A percentile compares a stretch with the other conserved stretches of the same genome.
Conservation (phyloP, 2,888 invertebrate genomes). For the Rosalia funebris region DNA sequence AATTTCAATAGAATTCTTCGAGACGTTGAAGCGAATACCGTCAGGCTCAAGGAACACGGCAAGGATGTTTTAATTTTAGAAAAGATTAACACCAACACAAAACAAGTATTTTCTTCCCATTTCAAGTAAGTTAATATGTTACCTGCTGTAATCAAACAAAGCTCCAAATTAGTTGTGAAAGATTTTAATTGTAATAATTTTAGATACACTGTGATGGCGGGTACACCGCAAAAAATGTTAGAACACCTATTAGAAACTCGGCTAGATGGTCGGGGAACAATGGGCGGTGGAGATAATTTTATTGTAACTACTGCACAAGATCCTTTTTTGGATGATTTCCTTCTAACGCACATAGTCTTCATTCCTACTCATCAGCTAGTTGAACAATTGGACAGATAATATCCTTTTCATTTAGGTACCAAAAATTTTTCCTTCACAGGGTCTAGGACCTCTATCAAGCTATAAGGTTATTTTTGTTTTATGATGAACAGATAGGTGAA, state of each 20-base stretch:
- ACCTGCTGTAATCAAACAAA: neutral
- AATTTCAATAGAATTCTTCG: conserved; percentile 84
- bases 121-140: conserved; percentile 70
- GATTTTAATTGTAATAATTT: conserved; percentile 30
- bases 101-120: conserved; percentile 67
- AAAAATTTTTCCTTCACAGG: no score
- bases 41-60: conserved; percentile 84
- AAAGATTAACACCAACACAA: conserved; percentile 71
- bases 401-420: conserved; percentile 74
- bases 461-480: no score
- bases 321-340: conserved; percentile 83
- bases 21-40: conserved; percentile 90
- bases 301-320: conserved; percentile 67
- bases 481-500: no score
- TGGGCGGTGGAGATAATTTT: conserved; percentile 63
- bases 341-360: conserved; percentile 84
- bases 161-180: neutral
- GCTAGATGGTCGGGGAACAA: conserved; percentile 71
- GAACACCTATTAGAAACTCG: conserved; percentile 86
- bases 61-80: conserved; percentile 85
- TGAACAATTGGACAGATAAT: conserved; percentile 78
- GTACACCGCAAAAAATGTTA: conserved; percentile 86
- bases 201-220: conserved; percentile 88
- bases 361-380: conserved; percentile 81
- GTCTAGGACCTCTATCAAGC: no score